phyloP scores from a whole-genome alignment of 37 sponge, comb jelly and placozoan genomes.

The Agelas oroides region DNA sequence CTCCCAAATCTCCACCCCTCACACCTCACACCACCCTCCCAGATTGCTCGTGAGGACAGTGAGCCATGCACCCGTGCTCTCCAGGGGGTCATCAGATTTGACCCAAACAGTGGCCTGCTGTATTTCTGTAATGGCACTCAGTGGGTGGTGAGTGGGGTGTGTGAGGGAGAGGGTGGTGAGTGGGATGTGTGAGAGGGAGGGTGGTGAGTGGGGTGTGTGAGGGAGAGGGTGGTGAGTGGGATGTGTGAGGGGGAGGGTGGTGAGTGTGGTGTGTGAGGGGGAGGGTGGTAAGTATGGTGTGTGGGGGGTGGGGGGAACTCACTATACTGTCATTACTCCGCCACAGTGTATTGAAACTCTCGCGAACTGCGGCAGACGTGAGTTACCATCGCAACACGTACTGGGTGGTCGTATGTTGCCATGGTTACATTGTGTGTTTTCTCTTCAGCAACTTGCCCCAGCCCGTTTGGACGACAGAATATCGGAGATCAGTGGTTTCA shows the following conservation, averaged over 20 bases:
- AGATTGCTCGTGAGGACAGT: constrained; percentile 17
- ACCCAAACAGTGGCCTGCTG: neutral
- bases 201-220: too few species aligned
- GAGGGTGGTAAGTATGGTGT: too few species aligned
- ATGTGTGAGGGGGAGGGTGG: too few species aligned
- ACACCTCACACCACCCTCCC: neutral
- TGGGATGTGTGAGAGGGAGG: too few species aligned
- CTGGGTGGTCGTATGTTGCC: too few species aligned
- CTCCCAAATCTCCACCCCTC: too few species aligned
- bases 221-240: too few species aligned
- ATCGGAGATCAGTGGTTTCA: constrained; percentile 42
- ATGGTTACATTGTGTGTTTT: too few species aligned
- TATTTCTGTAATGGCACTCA: constrained; percentile 47
- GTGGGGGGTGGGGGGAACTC: too few species aligned
- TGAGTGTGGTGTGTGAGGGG: too few species aligned
- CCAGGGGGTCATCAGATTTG: constrained; percentile 43
- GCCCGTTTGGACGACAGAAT: constrained; percentile 31
- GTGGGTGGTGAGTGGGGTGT: constrained; percentile 32
- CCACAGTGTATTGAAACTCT: constrained; percentile 30
- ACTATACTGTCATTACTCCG: too few species aligned
- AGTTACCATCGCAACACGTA: neutral
- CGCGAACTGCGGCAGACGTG: constrained; percentile 29
- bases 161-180: too few species aligned
- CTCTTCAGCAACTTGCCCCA: constrained; percentile 3
- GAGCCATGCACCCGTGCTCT: constrained; percentile 12